phyloP scores from a whole-genome alignment of 2,888 invertebrate species.

The Platynereis dumerilii region DNA sequence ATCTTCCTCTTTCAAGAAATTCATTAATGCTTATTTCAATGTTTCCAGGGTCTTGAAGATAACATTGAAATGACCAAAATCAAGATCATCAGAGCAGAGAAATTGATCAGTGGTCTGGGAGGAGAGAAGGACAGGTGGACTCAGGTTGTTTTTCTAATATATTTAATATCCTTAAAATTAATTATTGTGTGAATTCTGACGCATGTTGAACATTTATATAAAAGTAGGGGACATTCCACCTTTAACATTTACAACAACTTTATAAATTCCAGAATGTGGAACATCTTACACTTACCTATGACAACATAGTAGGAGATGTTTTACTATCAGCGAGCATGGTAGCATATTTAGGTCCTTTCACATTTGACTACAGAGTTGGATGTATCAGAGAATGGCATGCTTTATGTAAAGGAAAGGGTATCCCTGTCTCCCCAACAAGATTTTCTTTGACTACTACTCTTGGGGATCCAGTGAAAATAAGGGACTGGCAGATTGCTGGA shows the following conservation, averaged over 20 bases:
- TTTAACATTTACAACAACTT: not conserved
- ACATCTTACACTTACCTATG: constrained; percentile 55
- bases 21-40: not conserved
- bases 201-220: too few relatives aligned
- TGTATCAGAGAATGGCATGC: constrained; percentile 58
- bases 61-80: constrained; percentile 61
- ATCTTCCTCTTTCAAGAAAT: not conserved
- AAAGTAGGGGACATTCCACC: too few relatives aligned
- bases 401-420: constrained; percentile 54
- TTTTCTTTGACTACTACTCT: constrained; percentile 59
- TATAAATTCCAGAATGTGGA: constrained; percentile 51
- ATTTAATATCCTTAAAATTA: too few relatives aligned
- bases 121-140: constrained; percentile 63
- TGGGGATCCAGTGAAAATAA: constrained; percentile 61
- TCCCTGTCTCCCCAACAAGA: constrained; percentile 53
- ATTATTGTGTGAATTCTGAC: too few relatives aligned
- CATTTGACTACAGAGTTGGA: constrained; percentile 58
- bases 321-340: constrained; percentile 60
- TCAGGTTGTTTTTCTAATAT: constrained; percentile 41
- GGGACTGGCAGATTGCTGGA: constrained; percentile 63
- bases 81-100: constrained; percentile 62
- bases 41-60: constrained; percentile 55
- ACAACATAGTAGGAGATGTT: constrained; percentile 63
- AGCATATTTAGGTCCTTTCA: constrained; percentile 62
- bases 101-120: constrained; percentile 61